phyloP scores from a whole-genome alignment of 2,888 invertebrate genomes.

The Aspidiotus rigidus region DNA sequence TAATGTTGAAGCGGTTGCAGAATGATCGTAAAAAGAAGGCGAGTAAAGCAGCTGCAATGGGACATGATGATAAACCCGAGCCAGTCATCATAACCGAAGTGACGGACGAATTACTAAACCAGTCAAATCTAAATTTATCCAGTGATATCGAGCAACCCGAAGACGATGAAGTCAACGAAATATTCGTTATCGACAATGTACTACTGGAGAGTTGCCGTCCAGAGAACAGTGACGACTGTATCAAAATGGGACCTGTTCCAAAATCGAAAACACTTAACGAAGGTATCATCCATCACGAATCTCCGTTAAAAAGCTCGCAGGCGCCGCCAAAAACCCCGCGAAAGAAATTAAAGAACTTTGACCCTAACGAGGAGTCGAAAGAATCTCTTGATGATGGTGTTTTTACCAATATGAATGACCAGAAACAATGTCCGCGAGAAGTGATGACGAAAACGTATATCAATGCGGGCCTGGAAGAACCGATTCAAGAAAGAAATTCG shows the following conservation, averaged over 20 bases:
- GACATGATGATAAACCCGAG: conserved; percentile 21
- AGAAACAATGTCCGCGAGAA: conserved; percentile 38
- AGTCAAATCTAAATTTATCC: neutral
- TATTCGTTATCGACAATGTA: neutral
- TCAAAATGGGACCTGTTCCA: neutral
- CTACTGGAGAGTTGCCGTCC: neutral
- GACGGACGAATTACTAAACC: neutral
- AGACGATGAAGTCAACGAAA: neutral
- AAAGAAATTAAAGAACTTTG: conserved; percentile 31
- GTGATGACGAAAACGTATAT: conserved; percentile 37
- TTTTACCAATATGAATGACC: conserved; percentile 36
- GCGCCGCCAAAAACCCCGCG: conserved; percentile 29
- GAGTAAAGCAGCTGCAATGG: neutral
- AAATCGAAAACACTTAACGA: conserved; percentile 13
- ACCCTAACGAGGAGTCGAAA: conserved; percentile 33
- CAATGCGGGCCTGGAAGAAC: conserved; percentile 43
- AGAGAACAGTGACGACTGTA: neutral
- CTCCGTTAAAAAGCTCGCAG: neutral
- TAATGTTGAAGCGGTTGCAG: conserved; percentile 9
- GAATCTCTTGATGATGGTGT: conserved; percentile 35
- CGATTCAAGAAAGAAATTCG: conserved; percentile 39
- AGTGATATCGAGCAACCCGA: conserved; percentile 19
- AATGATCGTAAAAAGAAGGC: conserved; percentile 20
- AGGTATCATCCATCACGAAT: conserved; percentile 14
- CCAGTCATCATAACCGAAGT: conserved; percentile 19